Evolutionary conservation across 2,888 invertebrate genomes (phyloP), one percentile per base, ranked within the genome.

Genomic region (Scotopteryx bipunctaria): DNA sequence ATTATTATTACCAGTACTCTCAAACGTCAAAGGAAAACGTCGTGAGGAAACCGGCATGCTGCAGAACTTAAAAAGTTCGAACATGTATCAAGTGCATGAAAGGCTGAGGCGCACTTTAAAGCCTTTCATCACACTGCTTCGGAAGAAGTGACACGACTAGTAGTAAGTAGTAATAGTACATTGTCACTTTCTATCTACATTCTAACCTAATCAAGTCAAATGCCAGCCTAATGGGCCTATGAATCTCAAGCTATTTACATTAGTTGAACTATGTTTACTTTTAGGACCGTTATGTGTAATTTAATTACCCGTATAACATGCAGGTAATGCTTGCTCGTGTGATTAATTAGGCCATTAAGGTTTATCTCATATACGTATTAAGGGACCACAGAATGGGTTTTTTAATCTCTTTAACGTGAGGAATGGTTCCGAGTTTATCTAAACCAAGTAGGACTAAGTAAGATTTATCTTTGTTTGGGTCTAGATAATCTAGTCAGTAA

Each of bases 331-430:
- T 49, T 45, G 33, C 46, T 50, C 50, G 21, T 23, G 44, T 57
- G 59, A 61, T 61, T 46, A 61, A 61, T 59, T 53, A 37, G 53
- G 43, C 55, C 40, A 51, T 59, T 59, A 57, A 36, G 45, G 55
- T 45, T 57, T 59, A 61, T 57, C 57, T 59, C 47, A 42, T 55
- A n/a, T n/a, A n/a, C n/a, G 43, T 51, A 50, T 49, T 45, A 48
- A 15, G 48, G 48, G 42, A 25, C 40, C 38, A 45, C 45, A 17
- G 47, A 57, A 57, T 55, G 55, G 50, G 50, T 25, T 57, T 57
- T 59, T 57, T 57, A 60, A 60, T 55, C 55, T 50, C 17, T 52
- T 13, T 47, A 32, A 45, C 35, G 15, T 52, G 41, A 50, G 46
- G 49, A 37, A 57, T 29, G 48, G 42, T 51, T 52, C 52, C 41